Evolutionary conservation across 2,797 vertebrate genomes (phyloP).

Genomic region (Bradypus variegatus): DNA sequence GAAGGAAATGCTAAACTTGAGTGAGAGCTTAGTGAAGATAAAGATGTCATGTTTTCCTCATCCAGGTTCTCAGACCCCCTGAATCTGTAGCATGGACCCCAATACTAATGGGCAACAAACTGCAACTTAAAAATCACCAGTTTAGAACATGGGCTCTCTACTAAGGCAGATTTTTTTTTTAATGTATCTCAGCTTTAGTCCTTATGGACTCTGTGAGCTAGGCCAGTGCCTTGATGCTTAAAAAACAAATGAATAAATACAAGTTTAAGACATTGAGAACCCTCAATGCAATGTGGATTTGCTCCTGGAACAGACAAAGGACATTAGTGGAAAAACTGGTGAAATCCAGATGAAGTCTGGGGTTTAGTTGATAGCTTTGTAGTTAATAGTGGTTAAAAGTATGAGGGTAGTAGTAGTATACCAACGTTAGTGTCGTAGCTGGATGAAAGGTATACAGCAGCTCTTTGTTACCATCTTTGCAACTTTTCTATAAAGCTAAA

Average conservation of each 20-base stretch:
- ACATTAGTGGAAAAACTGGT: neutral
- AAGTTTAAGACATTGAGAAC: neutral
- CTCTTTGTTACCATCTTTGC: neutral
- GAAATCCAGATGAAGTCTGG: neutral
- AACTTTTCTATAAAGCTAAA: neutral
- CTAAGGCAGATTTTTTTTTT: neutral
- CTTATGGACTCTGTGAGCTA: neutral
- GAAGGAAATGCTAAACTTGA: neutral
- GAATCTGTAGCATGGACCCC: neutral
- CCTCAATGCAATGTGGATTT: neutral
- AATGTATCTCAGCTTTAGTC: neutral
- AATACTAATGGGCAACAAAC: neutral
- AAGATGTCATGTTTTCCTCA: neutral
- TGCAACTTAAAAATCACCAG: neutral
- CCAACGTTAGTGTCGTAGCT: neutral
- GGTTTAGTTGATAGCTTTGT: neutral
- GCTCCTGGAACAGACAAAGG: neutral
- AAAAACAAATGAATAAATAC: neutral
- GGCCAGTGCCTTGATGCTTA: neutral
- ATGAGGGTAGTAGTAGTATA: too few relatives aligned
- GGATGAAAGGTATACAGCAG: neutral
- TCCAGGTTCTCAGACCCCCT: neutral
- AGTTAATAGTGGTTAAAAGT: neutral
- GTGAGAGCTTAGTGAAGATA: neutral
- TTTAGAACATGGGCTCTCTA: neutral